Evolutionary conservation across 2,888 invertebrate species (phyloP), one percentile per base, ranked within the genome.

Genomic region (Bedellia somnulentella): DNA sequence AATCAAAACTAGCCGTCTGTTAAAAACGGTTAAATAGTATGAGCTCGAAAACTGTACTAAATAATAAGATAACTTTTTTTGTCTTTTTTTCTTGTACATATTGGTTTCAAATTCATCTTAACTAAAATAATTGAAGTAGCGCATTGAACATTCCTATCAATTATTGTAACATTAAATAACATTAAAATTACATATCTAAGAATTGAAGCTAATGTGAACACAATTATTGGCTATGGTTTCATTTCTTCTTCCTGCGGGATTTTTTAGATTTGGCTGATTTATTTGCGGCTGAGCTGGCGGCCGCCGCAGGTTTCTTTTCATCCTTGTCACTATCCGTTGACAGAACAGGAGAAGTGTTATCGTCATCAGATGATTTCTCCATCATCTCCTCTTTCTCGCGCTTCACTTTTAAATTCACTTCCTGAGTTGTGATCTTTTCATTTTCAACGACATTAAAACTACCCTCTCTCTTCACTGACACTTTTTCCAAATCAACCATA

Each of bases 241-340:
- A 82, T 61, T 81, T 82, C 51, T 80, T 79, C 64, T 81, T 81
- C 49, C 78, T 80, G 49, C 80, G 82, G 30, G 80, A 64, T 49
- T 80, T 81, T 49, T 78, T 79, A 46, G 76, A 66, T 39, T 73
- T 71, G 38, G 57, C 47, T 22, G 68, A 63, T 57, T 63, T 64
- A 51, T 75, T 75, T 42, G 56, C 45, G 28, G 53, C 57, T 44
- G n/a, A n/a, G 38, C 53, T 62, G 35, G 61, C 57, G 42, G 64
- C 54, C 49, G 66, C 60, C 43, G 47, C 49, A 32, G 42, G 51
- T 50, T 55, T 68, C 47, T 59, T 75, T 30, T 64, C 70, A 16
- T 77, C 73, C 35, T 70, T 73, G 37, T 82, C 82, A 42, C 81
- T 81, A 44, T 81, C 81, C 0, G 76, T 61, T 1, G 80, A 80